A percentile compares a stretch with the other conserved stretches of the same genome.
Evolutionary conservation across 2,113 vertebrate genomes (phyloP).

Genomic region (Lampris incognitus): DNA sequence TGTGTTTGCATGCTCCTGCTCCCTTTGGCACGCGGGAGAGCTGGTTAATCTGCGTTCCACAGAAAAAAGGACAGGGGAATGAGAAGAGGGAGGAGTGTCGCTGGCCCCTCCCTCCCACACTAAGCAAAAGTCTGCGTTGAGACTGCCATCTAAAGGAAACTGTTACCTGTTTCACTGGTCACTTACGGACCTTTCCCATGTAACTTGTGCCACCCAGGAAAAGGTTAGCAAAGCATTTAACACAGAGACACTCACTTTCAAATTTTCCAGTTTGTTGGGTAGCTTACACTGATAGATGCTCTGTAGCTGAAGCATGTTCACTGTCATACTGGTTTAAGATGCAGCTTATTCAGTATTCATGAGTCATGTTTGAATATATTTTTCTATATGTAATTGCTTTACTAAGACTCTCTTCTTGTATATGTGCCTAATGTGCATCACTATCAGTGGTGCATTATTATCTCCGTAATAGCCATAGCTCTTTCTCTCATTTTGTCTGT

Average conservation of each 20-base stretch:
- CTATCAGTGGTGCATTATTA: too few species aligned
- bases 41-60: conserved; percentile 60
- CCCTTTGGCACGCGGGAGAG: conserved; percentile 60
- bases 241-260: too few species aligned
- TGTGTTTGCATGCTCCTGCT: conserved; percentile 30
- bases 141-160: conserved; percentile 63
- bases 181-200: background rate
- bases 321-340: too few species aligned
- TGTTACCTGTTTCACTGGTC: background rate
- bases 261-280: too few species aligned
- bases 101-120: background rate
- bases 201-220: background rate
- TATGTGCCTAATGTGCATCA: too few species aligned
- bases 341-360: too few species aligned
- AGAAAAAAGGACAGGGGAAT: conserved; percentile 25
- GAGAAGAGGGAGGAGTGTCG: conserved; percentile 1
- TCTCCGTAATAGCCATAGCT: background rate
- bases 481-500: conserved; percentile 16
- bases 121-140: conserved; percentile 12
- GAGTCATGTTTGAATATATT: too few species aligned
- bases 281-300: too few species aligned
- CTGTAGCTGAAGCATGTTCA: too few species aligned
- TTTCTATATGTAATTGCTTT: too few species aligned
- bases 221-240: too few species aligned
- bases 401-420: too few species aligned